Percentiles rank a stretch among this genome's conserved stretches.
Evolutionary conservation across 2,113 vertebrate genomes (phyloP).

Genomic region (Hemibagrus wyckioides): DNA sequence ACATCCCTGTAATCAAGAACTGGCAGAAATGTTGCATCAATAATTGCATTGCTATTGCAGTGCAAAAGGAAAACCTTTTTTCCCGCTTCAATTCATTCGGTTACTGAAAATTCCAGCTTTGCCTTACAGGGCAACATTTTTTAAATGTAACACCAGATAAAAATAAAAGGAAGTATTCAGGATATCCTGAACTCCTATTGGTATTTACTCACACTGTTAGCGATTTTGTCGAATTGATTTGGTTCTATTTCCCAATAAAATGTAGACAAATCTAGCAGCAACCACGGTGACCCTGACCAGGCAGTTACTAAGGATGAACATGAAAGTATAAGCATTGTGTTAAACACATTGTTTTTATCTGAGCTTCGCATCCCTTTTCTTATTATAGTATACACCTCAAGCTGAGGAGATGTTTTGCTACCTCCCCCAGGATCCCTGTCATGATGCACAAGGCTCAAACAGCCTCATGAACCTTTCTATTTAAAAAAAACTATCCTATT

Average conservation of each 20-base stretch:
- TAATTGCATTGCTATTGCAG: neutral
- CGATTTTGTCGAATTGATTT: neutral
- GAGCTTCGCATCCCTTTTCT: neutral
- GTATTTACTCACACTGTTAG: neutral
- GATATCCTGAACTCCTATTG: neutral
- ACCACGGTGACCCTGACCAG: neutral
- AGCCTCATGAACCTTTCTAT: too few species aligned
- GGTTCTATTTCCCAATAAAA: neutral
- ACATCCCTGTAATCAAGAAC: neutral
- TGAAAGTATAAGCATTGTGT: too few species aligned
- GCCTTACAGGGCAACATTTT: neutral
- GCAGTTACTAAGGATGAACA: neutral
- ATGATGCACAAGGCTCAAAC: too few species aligned
- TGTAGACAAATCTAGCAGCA: too few species aligned
- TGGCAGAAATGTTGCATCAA: neutral
- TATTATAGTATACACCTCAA: too few species aligned
- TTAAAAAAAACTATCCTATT: neutral
- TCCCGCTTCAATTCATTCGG: too few species aligned
- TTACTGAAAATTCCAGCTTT: neutral
- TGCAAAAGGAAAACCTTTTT: neutral
- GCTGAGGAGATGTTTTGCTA: too few species aligned
- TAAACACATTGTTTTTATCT: too few species aligned
- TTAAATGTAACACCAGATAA: neutral
- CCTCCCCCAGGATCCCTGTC: too few species aligned
- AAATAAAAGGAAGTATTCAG: neutral